Evolutionary conservation across 2,797 vertebrate species (phyloP), one percentile per base, ranked within the genome.

Genomic region (Anguilla pacifica): DNA sequence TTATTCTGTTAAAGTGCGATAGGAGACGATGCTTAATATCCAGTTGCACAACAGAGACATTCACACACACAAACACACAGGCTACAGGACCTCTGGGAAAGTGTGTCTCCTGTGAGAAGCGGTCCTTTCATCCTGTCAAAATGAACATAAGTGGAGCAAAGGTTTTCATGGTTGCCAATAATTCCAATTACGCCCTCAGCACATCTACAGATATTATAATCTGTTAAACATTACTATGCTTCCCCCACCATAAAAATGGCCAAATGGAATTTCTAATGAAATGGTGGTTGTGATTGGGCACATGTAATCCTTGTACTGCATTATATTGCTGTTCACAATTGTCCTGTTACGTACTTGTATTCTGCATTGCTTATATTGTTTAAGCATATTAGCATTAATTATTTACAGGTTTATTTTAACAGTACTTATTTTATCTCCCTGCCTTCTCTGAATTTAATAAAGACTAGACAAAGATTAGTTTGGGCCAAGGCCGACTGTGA

Each of bases 381-480:
- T 15, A 15, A 86, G 57, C 28, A 64, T 0, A 55, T 6, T 87
- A n/a, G 3, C 59, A 57, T 87, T 9, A 87, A 43, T 89, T 87
- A 88, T 89, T 86, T 43, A 87, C 53, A 51, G 35, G 0, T 25
- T 55, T 43, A 61, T 83, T 67, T 61, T 10, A 31, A 86, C 59
- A 77, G 61, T 15, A 57, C 31, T 25, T 6, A 0, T 90, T 55
- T 81, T 59, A 82, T 2, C 2, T 59, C 59, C 86, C 77, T 57
- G 19, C 3, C 0, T 0, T 86, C 17, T 82, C 39, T 11, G 22
- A 82, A 51, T 82, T 82, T 82, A 82, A 82, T 82, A 82, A 49
- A 51, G 79, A 82, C 35, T 79, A 79, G 39, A 46, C 74, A 43
- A 19, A 79, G 43, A 82, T 82, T 82, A 10, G 79, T 51, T 51